phyloP scores from a whole-genome alignment of 2,888 invertebrate species.

The Trachelus stipa region DNA sequence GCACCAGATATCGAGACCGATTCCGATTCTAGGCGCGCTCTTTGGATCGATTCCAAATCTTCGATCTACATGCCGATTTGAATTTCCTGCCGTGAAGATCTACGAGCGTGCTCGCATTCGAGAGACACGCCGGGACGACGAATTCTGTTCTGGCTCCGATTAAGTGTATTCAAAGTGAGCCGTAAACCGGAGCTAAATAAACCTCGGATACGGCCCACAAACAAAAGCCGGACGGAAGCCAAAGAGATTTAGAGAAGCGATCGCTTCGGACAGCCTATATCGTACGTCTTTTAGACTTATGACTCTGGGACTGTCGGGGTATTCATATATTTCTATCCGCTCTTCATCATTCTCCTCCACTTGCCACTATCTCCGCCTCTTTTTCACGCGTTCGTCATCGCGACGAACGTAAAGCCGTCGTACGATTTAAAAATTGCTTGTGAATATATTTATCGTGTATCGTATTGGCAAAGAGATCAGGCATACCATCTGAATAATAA shows the following conservation, averaged over 20 bases:
- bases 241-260: constrained; percentile 22
- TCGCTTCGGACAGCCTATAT: constrained; percentile 20
- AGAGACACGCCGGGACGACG: constrained; percentile 27
- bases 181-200: constrained; percentile 61
- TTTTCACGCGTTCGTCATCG: background rate
- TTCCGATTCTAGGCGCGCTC: background rate
- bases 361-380: background rate
- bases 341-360: background rate
- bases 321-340: background rate
- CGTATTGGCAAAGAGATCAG: background rate
- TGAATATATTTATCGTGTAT: background rate
- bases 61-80: background rate
- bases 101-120: background rate
- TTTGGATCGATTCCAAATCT: constrained; percentile 62
- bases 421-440: background rate
- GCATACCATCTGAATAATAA: background rate
- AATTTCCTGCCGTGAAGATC: background rate
- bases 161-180: constrained; percentile 61
- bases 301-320: constrained; percentile 1
- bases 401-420: background rate
- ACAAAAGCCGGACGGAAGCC: constrained; percentile 21
- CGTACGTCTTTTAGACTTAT: constrained; percentile 30
- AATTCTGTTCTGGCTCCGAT: constrained; percentile 53
- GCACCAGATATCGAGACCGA: background rate
- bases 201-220: constrained; percentile 43